These are phyloP conservation scores for Ochotona princeps DNA, from an alignment of 2,113 vertebrate species.

Conservation along the genomic window DNA sequence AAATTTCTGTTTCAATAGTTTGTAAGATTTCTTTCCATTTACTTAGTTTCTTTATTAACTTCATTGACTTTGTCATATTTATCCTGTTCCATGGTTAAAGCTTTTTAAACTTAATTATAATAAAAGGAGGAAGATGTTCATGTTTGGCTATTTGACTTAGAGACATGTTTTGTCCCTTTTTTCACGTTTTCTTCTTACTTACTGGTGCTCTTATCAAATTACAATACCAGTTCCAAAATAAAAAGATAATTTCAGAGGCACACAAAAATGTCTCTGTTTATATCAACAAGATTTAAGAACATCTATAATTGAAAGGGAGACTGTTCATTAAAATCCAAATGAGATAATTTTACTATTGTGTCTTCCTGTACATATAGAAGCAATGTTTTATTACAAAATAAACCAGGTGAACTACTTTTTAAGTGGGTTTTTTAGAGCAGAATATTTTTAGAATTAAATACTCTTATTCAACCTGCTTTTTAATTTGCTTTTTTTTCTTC, in stretches of 20 bases:
- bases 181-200: background rate
- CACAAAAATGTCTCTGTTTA: background rate
- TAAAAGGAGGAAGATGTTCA: slow-evolving; percentile 7
- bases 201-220: background rate
- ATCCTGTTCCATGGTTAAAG: slow-evolving; percentile 40
- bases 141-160: slow-evolving; percentile 24
- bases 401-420: background rate
- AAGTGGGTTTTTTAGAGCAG: background rate
- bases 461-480: background rate
- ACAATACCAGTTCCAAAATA: slow-evolving; percentile 49
- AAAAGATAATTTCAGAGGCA: slow-evolving; percentile 32
- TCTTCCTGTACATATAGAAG: slow-evolving; percentile 38
- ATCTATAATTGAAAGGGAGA: background rate
- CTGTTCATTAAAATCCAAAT: slow-evolving; percentile 4
- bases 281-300: slow-evolving; percentile 46
- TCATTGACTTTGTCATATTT: slow-evolving; percentile 42
- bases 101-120: slow-evolving; percentile 50
- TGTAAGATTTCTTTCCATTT: slow-evolving; percentile 52
- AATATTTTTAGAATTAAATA: background rate
- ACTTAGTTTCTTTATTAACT: slow-evolving; percentile 66
- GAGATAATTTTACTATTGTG: background rate
- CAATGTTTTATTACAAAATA: slow-evolving; percentile 39
- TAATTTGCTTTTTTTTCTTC: background rate
- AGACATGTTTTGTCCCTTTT: too few species aligned
- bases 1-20: slow-evolving; percentile 12